Base-by-base conservation (phyloP, 2,888 invertebrate genomes). In the Cryptocheilus praepositus region DNA sequence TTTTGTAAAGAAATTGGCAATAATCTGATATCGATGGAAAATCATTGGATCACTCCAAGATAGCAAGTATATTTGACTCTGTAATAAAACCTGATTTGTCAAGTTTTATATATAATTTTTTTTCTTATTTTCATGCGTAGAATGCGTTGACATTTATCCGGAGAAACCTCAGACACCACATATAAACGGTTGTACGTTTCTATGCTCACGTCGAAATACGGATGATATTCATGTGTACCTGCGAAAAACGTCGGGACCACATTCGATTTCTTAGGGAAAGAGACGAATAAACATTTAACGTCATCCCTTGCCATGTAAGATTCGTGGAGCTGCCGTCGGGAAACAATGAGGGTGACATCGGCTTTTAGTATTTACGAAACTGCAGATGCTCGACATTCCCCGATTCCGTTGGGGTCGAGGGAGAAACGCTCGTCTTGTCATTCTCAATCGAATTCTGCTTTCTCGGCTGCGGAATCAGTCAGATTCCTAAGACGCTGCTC, bases 391-490 rank as follows among this genome's bases (percentile, higher is more conserved):
- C 80, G 67, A 79, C 77, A 88, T 88, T 88, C 86, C 77, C 78
- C 55, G 71, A 76, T 77, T 64, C 67, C 61, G 64, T 71, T 70
- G 70, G 71, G 70, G 67, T 61, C 57, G 73, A 45, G 59, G 68
- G 49, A 61, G 55, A 67, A 61, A 52, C 52, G 64, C 59, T 74
- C 71, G 73, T 73, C 83, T 79, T 82, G 84, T 85, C 84, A 81
- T 84, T 85, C 83, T 79, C 87, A 83, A 88, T 88, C 85, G 87
- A 84, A 87, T 86, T 85, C 85, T 79, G 86, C 84, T 86, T 87
- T 82, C 84, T 81, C 83, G 69, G 71, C 77, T 77, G 63, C 53
- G 80, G 74, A 85, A 86, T 85, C 83, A 80, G 82, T 77, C 79
- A 81, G 77, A 88, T 88, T 88, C 88, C 88, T 83, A 83, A 88